Evolutionary conservation across 2,797 vertebrate species (phyloP).

Genomic region (Mastacembelus armatus): DNA sequence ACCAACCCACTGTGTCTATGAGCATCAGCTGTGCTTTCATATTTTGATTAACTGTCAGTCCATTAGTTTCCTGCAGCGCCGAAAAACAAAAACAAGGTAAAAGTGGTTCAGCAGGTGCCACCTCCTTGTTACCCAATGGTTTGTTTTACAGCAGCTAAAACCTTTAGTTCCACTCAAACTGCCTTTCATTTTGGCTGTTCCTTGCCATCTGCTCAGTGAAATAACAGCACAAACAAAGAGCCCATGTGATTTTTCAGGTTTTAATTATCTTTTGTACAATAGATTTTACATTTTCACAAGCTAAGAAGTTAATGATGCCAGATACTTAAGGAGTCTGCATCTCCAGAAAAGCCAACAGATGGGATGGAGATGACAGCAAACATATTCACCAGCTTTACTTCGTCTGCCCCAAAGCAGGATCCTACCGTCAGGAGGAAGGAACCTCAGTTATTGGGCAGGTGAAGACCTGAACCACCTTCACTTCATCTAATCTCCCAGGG

Average conservation of each 20-base stretch:
- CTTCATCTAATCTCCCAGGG: background rate
- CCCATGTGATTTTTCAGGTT: conserved; percentile 77
- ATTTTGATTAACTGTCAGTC: no score
- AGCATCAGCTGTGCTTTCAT: no score
- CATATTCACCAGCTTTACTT: conserved; percentile 46
- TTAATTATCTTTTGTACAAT: conserved; percentile 84
- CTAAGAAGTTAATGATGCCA: conserved; percentile 78
- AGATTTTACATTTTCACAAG: conserved; percentile 87
- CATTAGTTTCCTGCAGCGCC: background rate
- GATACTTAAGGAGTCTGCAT: conserved; percentile 58
- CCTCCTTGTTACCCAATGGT: background rate
- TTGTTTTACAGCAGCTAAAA: conserved; percentile 7
- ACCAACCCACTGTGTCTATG: no score
- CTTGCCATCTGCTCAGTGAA: background rate
- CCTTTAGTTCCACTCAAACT: no score
- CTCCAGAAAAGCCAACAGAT: conserved; percentile 55
- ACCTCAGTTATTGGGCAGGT: background rate
- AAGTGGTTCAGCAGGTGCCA: background rate
- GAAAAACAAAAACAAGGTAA: background rate
- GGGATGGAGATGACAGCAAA: conserved; percentile 63
- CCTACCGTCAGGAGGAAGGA: background rate
- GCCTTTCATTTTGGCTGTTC: no score
- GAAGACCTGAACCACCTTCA: conserved; percentile 16
- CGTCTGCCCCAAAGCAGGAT: conserved; percentile 16
- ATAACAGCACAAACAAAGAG: conserved; percentile 24